Conservation (phyloP, 2,888 invertebrate genomes). For the Thumatha senex region DNA sequence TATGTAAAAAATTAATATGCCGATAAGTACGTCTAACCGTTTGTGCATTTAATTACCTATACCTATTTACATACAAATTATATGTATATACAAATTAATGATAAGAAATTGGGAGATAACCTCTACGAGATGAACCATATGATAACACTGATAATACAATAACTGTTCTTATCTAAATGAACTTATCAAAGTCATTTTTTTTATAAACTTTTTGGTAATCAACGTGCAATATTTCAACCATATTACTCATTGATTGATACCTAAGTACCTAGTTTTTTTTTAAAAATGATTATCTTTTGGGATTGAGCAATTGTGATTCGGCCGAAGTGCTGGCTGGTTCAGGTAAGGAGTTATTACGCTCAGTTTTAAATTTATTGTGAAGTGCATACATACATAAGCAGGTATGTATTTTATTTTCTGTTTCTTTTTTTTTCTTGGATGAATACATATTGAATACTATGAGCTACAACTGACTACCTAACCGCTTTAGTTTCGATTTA, state of each 20-base stretch:
- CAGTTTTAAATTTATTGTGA: not conserved
- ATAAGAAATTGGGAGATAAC: conserved; percentile 9
- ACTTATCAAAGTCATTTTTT: not conserved
- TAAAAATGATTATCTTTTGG: not conserved
- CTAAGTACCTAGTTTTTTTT: no score
- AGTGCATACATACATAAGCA: conserved; percentile 7
- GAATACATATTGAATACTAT: conserved; percentile 18
- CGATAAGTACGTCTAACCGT: no score
- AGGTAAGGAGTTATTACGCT: conserved; percentile 3
- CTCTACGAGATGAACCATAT: not conserved
- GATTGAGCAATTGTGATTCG: conserved; percentile 5
- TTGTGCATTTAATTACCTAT: no score
- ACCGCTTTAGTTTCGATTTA: conserved; percentile 15
- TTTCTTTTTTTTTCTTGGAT: conserved; percentile 3
- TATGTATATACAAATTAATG: not conserved
- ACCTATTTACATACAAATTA: no score
- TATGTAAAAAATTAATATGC: no score
- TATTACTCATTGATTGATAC: not conserved
- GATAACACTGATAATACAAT: conserved; percentile 4
- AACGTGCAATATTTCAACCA: not conserved
- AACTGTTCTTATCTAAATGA: not conserved
- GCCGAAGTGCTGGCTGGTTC: not conserved
- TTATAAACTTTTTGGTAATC: not conserved
- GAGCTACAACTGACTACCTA: conserved; percentile 5
- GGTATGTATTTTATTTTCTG: conserved; percentile 5